Conservation (phyloP, 2,797 vertebrate species). For the Percopsis omiscomaycus region DNA sequence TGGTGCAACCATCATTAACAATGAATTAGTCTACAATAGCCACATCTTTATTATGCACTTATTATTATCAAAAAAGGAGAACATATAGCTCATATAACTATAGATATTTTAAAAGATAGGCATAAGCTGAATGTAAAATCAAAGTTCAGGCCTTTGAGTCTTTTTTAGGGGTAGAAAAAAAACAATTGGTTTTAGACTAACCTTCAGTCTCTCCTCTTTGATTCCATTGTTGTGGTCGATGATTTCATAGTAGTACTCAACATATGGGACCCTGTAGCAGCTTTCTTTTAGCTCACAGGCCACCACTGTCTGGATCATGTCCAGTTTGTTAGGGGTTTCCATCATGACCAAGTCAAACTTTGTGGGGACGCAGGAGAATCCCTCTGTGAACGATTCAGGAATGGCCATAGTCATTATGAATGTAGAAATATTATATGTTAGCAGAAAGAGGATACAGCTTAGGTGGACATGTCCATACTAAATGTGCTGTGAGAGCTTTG, state of each 20-base stretch:
- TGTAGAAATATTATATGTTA: neutral
- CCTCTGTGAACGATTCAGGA: conserved; percentile 53
- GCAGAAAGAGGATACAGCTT: neutral
- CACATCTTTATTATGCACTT: conserved; percentile 15
- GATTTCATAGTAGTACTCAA: conserved; percentile 77
- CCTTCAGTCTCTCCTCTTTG: conserved; percentile 75
- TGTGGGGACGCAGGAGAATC: conserved; percentile 78
- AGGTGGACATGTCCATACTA: neutral
- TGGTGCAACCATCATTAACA: conserved; percentile 47
- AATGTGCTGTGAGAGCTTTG: neutral
- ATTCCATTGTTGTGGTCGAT: conserved; percentile 60
- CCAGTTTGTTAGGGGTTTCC: conserved; percentile 72
- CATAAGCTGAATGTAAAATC: too few relatives aligned
- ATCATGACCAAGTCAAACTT: conserved; percentile 76
- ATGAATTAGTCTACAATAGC: conserved; percentile 15
- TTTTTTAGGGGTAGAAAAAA: neutral
- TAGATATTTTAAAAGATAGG: too few relatives aligned
- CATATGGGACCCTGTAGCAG: conserved; percentile 72
- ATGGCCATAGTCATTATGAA: neutral
- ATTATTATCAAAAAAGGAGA: conserved; percentile 24
- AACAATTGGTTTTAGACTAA: conserved; percentile 35
- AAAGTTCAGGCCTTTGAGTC: too few relatives aligned
- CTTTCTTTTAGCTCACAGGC: conserved; percentile 76
- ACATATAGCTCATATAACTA: too few relatives aligned
- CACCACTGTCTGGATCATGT: conserved; percentile 69